Evolutionary conservation across 1,140 invertebrate genomes (phyloP), one percentile per base, ranked within the genome.

Genomic region (Pseudoatta argentina): DNA sequence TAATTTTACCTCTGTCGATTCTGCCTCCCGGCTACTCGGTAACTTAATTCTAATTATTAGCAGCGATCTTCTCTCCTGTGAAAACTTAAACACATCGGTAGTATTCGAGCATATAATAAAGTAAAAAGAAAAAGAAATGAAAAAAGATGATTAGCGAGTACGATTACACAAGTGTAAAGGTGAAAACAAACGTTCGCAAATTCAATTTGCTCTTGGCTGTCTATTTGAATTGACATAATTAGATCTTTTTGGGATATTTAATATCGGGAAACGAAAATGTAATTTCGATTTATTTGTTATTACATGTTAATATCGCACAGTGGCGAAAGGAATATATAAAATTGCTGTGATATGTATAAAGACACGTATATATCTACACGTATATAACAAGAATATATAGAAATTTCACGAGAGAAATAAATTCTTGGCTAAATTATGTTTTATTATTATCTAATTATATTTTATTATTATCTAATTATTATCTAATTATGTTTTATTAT

Each of bases 31-130:
- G 34, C 27, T 39, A 21, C 21, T 75, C 18, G 55, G 3, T 24
- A 82, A 82, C 39, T 83, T 63, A 61, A 73, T 51, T 61, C 79
- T 61, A 51, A 83, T 83, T 63, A 83, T 83, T 83, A 83, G 8
- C n/a, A n/a, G n/a, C 24, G 24, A 61, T 51, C 14, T 48, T 21
- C 14, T 18, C 30, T 44, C 5, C 44, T 7, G 24, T 59, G 18
- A 61, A 82, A 59, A 72, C 5, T 3, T 27, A 34, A 61, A 18
- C 6, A 48, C 39, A 16, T 82, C 2, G 18, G 10, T 21, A 18
- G 12, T 53, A 66, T 8, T 53, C 12, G 14, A 24, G 16, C 8
- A 18, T 51, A 12, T 34, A 34, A 53, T 34, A 53, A 55, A 55
- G 53, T 55, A 10, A 61, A 24, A 79, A 39, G 18, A 55, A 69